Conservation (phyloP, 2,888 invertebrate species). For the Dicyrtomina minuta region DNA sequence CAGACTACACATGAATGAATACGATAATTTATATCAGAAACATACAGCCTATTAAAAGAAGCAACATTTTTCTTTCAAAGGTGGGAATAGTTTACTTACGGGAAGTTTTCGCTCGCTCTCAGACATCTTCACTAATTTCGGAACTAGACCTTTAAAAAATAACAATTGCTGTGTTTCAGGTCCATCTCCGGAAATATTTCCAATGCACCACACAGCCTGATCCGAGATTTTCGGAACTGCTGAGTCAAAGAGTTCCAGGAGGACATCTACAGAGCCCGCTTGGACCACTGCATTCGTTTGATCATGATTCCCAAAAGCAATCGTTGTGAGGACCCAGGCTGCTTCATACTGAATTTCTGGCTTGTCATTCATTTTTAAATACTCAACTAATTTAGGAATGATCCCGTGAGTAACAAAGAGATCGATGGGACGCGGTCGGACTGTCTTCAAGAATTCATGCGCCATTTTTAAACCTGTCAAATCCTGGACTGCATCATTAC, state of each 20-base stretch:
- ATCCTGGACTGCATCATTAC: conserved; percentile 7
- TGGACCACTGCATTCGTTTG: conserved; percentile 20
- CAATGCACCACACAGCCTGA: conserved; percentile 27
- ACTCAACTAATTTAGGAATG: conserved; percentile 21
- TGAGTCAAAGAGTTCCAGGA: conserved; percentile 9
- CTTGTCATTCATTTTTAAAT: conserved; percentile 9
- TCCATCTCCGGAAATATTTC: conserved; percentile 27
- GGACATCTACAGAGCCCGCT: conserved; percentile 20
- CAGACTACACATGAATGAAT: conserved; percentile 3
- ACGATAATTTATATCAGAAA: too few species aligned
- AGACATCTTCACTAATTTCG: conserved; percentile 9
- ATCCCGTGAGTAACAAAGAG: conserved; percentile 17
- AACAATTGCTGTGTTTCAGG: conserved; percentile 8
- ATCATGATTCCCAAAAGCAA: conserved; percentile 21
- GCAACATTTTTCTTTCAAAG: too few species aligned
- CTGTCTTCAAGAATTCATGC: conserved; percentile 16
- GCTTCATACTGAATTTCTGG: conserved; percentile 22
- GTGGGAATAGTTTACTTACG: too few species aligned
- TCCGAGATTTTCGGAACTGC: conserved; percentile 12
- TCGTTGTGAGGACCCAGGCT: conserved; percentile 12
- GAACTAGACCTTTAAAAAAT: background rate
- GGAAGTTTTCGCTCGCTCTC: background rate
- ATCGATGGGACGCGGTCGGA: conserved; percentile 21
- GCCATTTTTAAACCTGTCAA: conserved; percentile 20
- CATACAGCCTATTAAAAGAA: too few species aligned